Percentiles rank a stretch among this genome's conserved stretches.
Conservation (phyloP, 2,888 invertebrate genomes). For the Catocala sponsa region DNA sequence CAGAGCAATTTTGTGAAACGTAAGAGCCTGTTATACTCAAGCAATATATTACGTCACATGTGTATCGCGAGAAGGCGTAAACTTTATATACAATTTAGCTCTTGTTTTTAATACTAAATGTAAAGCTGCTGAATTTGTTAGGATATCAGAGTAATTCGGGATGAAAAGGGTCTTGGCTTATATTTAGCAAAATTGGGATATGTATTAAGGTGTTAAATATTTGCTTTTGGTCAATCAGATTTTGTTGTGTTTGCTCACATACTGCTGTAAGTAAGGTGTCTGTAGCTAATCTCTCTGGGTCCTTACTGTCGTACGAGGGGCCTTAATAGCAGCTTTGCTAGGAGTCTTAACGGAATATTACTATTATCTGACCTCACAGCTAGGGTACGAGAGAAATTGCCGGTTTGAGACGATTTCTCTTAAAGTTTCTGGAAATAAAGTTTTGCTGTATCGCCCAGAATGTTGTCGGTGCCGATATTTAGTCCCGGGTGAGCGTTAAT, state of each 20-base stretch:
- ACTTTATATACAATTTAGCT: slow-evolving; percentile 36
- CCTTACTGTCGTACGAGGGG: slow-evolving; percentile 3
- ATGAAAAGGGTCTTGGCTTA: slow-evolving; percentile 36
- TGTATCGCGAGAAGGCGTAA: slow-evolving; percentile 21
- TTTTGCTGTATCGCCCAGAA: not conserved
- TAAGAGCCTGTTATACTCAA: slow-evolving; percentile 27
- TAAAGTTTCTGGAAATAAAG: not conserved
- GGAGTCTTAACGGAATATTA: not conserved
- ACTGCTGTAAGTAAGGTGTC: slow-evolving; percentile 4
- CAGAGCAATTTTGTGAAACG: slow-evolving; percentile 35
- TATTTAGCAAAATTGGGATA: slow-evolving; percentile 22
- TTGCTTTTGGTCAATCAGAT: slow-evolving; percentile 10
- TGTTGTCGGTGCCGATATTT: slow-evolving; percentile 3
- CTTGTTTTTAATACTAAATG: slow-evolving; percentile 41
- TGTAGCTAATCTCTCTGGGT: slow-evolving; percentile 7
- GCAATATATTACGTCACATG: slow-evolving; percentile 35
- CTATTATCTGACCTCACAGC: slow-evolving; percentile 7
- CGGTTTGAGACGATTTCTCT: not conserved
- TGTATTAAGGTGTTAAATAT: slow-evolving; percentile 17
- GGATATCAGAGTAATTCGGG: slow-evolving; percentile 22
- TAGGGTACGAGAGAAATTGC: too few species aligned
- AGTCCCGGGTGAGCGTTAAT: slow-evolving; percentile 8
- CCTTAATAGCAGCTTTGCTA: slow-evolving; percentile 3
- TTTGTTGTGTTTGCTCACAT: slow-evolving; percentile 6
- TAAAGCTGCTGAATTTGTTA: slow-evolving; percentile 41